Base-by-base conservation (phyloP, 2,113 vertebrate species). In the Datnioides undecimradiatus region DNA sequence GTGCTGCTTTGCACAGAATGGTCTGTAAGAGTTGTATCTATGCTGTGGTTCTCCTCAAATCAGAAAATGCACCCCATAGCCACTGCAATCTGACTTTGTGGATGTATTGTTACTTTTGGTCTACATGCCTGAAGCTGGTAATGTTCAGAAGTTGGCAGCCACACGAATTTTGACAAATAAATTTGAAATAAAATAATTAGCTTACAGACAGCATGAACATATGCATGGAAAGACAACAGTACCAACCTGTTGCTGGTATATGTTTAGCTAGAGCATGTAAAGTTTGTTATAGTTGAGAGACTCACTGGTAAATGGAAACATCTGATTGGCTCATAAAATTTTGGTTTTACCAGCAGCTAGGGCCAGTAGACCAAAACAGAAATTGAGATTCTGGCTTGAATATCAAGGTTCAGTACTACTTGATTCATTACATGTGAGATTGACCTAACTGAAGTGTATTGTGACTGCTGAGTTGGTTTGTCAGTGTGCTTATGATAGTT, bases 301-400 rank as follows among this genome's bases (percentile, higher is more conserved):
- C 25, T 34, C 23, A n/a, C n/a, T n/a, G 5, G 12, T 25, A 45
- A 2, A 25, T 54, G 6, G 19, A 29, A 65, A 64, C 11, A 16
- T 49, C 1, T 1, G 0, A 31, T 57, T 73, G n/a, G 14, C 14
- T 40, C 13, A 8, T 72, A 19, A n/a, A 79, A 55, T 66, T 81
- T 71, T 68, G 38, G 16, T 52, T 86, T 84, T 84, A 83, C 80
- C 86, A 85, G 86, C 73, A 60, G 23, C 55, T 71, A 1, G 75
- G 66, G 67, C 52, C 55, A 34, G 63, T 79, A 1, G 70, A 79
- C 73, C 77, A 81, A 78, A 81, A 38, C n/a, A n/a, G 45, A 64
- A 54, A 10, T 45, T 16, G 3, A 48, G 1, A 12, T 46, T 64
- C 10, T 59, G 55, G 11, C 23, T 29, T 49, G 3, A 78, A 69